Evolutionary conservation across 30 jellyfish, hydroid and myxozoan genomes (phyloP).

Genomic region (Cassiopea xamachana): DNA sequence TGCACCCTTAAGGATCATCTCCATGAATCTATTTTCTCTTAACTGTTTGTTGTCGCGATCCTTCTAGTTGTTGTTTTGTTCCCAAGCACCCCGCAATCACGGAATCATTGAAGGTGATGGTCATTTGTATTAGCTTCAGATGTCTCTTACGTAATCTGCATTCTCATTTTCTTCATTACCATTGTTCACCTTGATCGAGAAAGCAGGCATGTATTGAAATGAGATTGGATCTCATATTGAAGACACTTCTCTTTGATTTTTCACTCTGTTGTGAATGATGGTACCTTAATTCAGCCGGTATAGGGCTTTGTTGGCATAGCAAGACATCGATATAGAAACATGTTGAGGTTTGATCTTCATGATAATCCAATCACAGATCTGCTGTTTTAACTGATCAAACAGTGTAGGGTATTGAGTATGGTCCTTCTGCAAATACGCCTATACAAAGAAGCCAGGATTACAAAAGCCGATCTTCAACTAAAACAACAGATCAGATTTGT

Average conservation of each 20-base stretch:
- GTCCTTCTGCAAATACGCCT: constrained; percentile 20
- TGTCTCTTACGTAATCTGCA: too few species aligned
- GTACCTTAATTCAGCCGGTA: not conserved
- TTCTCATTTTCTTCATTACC: too few species aligned
- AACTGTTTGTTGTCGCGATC: too few species aligned
- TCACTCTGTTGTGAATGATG: not conserved
- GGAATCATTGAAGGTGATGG: too few species aligned
- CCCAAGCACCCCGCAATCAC: too few species aligned
- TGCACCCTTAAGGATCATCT: too few species aligned
- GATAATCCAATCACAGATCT: constrained; percentile 35
- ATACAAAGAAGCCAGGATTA: not conserved
- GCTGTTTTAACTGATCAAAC: not conserved
- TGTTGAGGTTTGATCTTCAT: not conserved
- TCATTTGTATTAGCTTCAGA: too few species aligned
- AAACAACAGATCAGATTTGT: constrained; percentile 2
- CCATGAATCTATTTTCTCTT: too few species aligned
- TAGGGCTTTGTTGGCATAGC: not conserved
- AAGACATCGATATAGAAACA: not conserved
- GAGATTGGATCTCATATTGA: not conserved
- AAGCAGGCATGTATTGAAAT: not conserved
- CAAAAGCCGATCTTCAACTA: constrained; percentile 7
- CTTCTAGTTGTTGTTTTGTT: too few species aligned
- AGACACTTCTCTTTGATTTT: not conserved
- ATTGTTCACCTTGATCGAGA: not conserved
- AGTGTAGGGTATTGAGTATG: not conserved